Evolutionary conservation across 2,113 vertebrate genomes (phyloP).

Genomic region (Entelurus aequoreus): DNA sequence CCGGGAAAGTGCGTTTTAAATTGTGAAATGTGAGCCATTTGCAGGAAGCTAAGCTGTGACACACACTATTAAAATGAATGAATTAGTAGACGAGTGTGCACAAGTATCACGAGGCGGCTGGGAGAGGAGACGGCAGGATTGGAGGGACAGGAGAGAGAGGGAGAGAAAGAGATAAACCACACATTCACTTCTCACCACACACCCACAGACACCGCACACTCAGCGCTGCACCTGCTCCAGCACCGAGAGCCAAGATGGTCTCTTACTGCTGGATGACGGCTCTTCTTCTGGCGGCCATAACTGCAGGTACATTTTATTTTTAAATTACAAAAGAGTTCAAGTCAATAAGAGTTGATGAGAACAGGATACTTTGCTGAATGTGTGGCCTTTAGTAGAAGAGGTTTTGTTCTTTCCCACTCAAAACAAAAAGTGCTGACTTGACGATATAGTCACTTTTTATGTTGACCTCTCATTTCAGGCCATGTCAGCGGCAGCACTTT

Average conservation of each 20-base stretch:
- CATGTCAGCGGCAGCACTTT: conserved; percentile 9
- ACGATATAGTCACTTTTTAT: conserved; percentile 1
- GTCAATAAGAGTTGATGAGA: background rate
- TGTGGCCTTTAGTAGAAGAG: background rate
- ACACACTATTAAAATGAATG: too few relatives aligned
- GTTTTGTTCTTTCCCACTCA: background rate
- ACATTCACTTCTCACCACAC: conserved; percentile 35
- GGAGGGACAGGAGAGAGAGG: conserved; percentile 25
- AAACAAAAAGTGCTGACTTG: background rate
- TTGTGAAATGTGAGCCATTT: too few relatives aligned
- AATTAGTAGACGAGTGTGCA: background rate
- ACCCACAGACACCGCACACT: conserved; percentile 33
- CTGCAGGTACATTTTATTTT: conserved; percentile 46
- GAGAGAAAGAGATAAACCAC: conserved; percentile 18
- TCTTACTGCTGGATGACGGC: conserved; percentile 52
- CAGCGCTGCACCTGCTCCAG: conserved; percentile 38
- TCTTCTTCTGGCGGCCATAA: conserved; percentile 49
- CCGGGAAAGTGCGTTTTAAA: too few relatives aligned
- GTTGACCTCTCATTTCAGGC: conserved; percentile 37
- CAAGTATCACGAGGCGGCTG: conserved; percentile 33
- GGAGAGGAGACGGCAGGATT: conserved; percentile 43
- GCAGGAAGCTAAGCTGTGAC: too few relatives aligned
- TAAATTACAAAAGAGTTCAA: conserved; percentile 29
- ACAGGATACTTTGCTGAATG: too few relatives aligned
- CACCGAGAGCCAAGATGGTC: conserved; percentile 52